Evolutionary conservation across 2,888 invertebrate species (phyloP).

Genomic region (Acleris literana): DNA sequence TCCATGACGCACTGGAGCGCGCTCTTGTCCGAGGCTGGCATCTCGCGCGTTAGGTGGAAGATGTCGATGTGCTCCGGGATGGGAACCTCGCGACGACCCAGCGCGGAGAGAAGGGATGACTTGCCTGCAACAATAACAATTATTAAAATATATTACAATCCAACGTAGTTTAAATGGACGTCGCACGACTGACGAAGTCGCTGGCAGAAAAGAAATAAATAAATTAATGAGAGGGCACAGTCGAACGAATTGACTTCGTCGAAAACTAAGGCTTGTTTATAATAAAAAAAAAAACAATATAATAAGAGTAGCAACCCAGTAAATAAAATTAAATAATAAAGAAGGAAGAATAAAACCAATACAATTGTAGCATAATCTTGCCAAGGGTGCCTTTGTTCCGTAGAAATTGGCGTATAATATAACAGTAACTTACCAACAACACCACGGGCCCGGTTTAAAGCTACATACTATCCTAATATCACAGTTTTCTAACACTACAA

Average conservation of each 20-base stretch:
- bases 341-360: too few species aligned
- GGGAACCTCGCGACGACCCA: conserved; percentile 97
- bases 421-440: background rate
- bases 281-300: too few species aligned
- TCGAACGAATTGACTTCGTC: too few species aligned
- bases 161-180: too few species aligned
- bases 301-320: too few species aligned
- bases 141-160: too few species aligned
- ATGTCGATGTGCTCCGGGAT: conserved; percentile 99
- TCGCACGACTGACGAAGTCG: background rate
- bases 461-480: background rate
- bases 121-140: conserved; percentile 84
- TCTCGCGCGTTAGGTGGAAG: conserved; percentile 97
- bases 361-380: too few species aligned
- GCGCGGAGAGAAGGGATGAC: conserved; percentile 94
- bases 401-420: background rate
- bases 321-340: too few species aligned
- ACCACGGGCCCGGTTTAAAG: background rate
- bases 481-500: background rate
- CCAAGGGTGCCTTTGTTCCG: background rate
- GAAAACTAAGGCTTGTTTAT: too few species aligned
- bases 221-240: too few species aligned
- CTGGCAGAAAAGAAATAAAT: too few species aligned
- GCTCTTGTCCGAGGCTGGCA: conserved; percentile 98
- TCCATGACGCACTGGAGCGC: conserved; percentile 99